Conservation (phyloP, 2,113 vertebrate species). For the Numenius arquata region DNA sequence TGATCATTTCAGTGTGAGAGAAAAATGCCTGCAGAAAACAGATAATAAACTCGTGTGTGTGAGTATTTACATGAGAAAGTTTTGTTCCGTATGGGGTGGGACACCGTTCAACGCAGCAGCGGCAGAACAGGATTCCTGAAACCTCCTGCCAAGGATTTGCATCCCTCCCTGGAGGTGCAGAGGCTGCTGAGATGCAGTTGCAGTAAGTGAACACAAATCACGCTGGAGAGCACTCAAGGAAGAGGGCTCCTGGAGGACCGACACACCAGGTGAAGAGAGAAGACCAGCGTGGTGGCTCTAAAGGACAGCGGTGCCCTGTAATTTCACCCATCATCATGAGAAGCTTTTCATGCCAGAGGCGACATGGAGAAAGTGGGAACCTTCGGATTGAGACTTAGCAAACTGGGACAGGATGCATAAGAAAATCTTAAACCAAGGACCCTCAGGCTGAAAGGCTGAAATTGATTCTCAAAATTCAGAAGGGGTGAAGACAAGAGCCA, state of each 20-base stretch:
- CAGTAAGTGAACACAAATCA: neutral
- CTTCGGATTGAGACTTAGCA: neutral
- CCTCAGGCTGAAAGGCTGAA: neutral
- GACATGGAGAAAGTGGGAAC: neutral
- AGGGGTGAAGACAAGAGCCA: neutral
- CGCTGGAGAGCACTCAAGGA: fast-evolving
- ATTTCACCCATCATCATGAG: neutral
- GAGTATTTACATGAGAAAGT: neutral
- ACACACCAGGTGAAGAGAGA: neutral
- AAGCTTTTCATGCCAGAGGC: neutral
- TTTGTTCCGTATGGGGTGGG: neutral
- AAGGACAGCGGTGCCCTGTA: neutral
- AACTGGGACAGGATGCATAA: neutral
- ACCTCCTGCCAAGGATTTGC: neutral
- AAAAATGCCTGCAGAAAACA: neutral
- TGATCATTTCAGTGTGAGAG: neutral
- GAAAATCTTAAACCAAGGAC: neutral
- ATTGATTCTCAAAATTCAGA: neutral
- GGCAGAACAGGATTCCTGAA: constrained; percentile 13
- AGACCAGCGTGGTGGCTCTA: neutral
- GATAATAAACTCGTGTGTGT: neutral
- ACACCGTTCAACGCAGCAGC: neutral
- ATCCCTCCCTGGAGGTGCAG: neutral
- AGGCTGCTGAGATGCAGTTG: neutral
- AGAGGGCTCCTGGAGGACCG: neutral